Evolutionary conservation across 2,797 vertebrate species (phyloP), one percentile per base, ranked within the genome.

Genomic region (Syndactyla subalaris): DNA sequence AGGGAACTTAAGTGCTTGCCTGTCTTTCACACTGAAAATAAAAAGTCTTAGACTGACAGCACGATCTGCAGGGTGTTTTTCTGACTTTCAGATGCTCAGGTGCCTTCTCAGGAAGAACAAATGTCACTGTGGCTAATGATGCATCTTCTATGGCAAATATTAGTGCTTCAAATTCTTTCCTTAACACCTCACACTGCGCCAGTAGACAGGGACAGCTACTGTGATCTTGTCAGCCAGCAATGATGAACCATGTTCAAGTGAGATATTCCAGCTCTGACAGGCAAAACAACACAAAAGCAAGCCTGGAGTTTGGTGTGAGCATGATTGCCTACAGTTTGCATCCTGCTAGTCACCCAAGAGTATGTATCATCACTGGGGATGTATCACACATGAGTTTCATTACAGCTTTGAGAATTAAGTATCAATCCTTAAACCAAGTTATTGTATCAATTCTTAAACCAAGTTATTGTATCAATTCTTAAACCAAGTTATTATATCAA

Each of bases 91-190:
- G 45, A n/a, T 30, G 41, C 20, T 68, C 41, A 10, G 14, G 7
- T 62, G 76, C 22, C 39, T 59, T 71, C 30, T 67, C 45, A 57
- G 62, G 39, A 67, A 57, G 16, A 12, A 32, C 8, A 57, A 68
- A 7, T 24, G 16, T 58, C 22, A 8, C 32, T 65, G 38, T 16
- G 17, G 26, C n/a, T 43, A 71, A n/a, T 0, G 0, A 29, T 58
- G 23, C 9, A 66, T 51, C 16, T 27, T 67, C n/a, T 55, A 1
- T 9, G 24, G 55, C 43, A 93, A 88, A 48, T 66, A 48, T 51
- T 62, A 58, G 45, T 48, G 17, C 36, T 58, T 90, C 17, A 19
- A 6, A 49, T 85, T 70, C 15, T 89, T 91, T 87, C 72, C 57
- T 70, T 66, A 79, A 27, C 24, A 34, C 19, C 27, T 76, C 49